A percentile compares a stretch with the other conserved stretches of the same genome.
Conservation (phyloP, 2,888 invertebrate genomes). For the Ceraclea dissimilis region DNA sequence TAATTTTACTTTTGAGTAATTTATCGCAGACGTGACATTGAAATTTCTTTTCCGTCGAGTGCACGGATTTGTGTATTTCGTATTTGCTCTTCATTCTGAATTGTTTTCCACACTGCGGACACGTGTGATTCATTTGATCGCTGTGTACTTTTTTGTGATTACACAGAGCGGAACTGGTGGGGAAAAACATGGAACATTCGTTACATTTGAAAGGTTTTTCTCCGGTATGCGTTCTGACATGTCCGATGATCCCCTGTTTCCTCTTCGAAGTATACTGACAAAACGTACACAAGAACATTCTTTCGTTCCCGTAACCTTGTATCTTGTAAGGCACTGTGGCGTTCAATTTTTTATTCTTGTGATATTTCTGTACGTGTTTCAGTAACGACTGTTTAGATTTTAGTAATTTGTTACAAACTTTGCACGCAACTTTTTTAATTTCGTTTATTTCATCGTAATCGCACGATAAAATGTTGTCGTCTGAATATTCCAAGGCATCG, state of each 20-base stretch:
- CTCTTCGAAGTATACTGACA: slow-evolving; percentile 42
- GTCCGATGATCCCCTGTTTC: slow-evolving; percentile 43
- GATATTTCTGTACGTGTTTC: background rate
- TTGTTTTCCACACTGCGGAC: slow-evolving; percentile 43
- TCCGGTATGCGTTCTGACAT: slow-evolving; percentile 42
- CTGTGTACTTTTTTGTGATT: slow-evolving; percentile 44
- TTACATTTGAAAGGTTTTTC: slow-evolving; percentile 39
- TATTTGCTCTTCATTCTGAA: slow-evolving; percentile 43
- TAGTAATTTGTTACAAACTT: background rate
- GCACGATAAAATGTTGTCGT: background rate
- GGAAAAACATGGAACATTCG: slow-evolving; percentile 40
- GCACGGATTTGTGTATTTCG: slow-evolving; percentile 40
- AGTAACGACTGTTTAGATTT: background rate
- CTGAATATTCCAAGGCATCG: background rate
- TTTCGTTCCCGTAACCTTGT: slow-evolving; percentile 36
- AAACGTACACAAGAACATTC: slow-evolving; percentile 39
- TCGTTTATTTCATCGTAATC: background rate
- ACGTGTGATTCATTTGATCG: slow-evolving; percentile 36
- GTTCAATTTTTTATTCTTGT: background rate
- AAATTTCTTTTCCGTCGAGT: slow-evolving; percentile 34
- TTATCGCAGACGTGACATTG: slow-evolving; percentile 39
- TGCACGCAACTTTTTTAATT: background rate
- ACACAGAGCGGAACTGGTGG: slow-evolving; percentile 39
- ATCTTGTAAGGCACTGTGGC: background rate
- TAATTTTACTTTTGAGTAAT: slow-evolving; percentile 38